Evolutionary conservation across 2,113 vertebrate genomes (phyloP).

Genomic region (Alectura lathami): DNA sequence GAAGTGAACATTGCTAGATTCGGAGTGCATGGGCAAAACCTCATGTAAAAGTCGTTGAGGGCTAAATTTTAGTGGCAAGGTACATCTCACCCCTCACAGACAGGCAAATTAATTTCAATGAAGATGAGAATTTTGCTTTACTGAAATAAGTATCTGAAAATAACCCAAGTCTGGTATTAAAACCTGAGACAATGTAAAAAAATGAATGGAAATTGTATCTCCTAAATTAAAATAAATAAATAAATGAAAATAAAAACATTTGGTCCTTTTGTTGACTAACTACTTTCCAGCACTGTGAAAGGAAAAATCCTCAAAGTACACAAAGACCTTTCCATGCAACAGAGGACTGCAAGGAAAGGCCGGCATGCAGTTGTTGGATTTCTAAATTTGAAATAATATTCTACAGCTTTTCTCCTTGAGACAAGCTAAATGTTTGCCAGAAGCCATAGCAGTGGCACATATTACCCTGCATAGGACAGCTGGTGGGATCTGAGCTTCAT

Average conservation of each 20-base stretch:
- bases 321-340: not conserved
- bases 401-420: not conserved
- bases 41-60: not conserved
- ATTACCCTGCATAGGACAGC: not conserved
- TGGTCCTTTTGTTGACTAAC: not conserved
- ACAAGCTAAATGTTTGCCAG: not conserved
- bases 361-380: not conserved
- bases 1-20: not conserved
- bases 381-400: not conserved
- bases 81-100: not conserved
- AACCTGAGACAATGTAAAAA: not conserved
- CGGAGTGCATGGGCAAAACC: not conserved
- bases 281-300: not conserved
- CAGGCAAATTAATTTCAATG: not conserved
- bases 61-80: not conserved
- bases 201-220: not conserved
- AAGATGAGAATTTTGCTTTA: not conserved
- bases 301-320: not conserved
- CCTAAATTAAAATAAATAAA: too few species aligned
- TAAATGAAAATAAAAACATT: too few species aligned
- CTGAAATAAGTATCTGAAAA: not conserved
- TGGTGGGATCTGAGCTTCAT: not conserved
- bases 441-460: not conserved
- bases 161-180: not conserved
- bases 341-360: not conserved